Evolutionary conservation across 2,888 invertebrate species (phyloP).

Genomic region (Epinotia demarniana): DNA sequence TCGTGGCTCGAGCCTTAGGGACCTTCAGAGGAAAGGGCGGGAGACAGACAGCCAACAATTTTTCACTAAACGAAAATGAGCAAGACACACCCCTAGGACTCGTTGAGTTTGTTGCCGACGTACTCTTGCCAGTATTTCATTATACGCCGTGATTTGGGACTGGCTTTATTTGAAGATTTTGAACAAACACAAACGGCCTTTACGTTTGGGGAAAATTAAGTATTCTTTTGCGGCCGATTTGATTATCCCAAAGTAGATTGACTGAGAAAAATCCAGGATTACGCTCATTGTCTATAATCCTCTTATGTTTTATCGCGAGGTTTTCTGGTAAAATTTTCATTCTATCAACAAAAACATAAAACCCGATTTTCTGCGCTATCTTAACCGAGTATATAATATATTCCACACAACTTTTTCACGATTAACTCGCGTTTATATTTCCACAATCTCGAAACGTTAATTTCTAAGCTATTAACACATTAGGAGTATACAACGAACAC

Average conservation of each 20-base stretch:
- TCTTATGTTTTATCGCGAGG: conserved; percentile 1
- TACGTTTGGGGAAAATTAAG: conserved; percentile 41
- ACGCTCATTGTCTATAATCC: conserved; percentile 25
- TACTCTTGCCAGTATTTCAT: conserved; percentile 66
- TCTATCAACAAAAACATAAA: neutral
- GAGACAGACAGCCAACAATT: conserved; percentile 65
- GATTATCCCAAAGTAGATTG: conserved; percentile 42
- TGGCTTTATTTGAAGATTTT: conserved; percentile 50
- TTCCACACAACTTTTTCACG: neutral
- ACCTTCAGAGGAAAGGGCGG: conserved; percentile 59
- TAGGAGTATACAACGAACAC: conserved; percentile 74
- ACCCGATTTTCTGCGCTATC: neutral
- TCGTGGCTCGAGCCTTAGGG: conserved; percentile 54
- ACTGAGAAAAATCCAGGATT: conserved; percentile 36
- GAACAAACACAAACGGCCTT: conserved; percentile 41
- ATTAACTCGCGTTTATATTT: conserved; percentile 3
- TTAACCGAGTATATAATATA: neutral
- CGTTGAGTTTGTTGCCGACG: conserved; percentile 58
- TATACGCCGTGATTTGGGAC: conserved; percentile 60
- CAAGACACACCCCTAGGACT: conserved; percentile 73
- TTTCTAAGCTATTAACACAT: conserved; percentile 82
- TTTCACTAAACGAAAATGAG: conserved; percentile 80
- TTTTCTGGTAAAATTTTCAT: neutral
- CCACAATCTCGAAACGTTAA: conserved; percentile 57
- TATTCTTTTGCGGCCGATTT: conserved; percentile 45